phyloP scores from a whole-genome alignment of 2,888 invertebrate genomes.

The Tiliacea aurago region DNA sequence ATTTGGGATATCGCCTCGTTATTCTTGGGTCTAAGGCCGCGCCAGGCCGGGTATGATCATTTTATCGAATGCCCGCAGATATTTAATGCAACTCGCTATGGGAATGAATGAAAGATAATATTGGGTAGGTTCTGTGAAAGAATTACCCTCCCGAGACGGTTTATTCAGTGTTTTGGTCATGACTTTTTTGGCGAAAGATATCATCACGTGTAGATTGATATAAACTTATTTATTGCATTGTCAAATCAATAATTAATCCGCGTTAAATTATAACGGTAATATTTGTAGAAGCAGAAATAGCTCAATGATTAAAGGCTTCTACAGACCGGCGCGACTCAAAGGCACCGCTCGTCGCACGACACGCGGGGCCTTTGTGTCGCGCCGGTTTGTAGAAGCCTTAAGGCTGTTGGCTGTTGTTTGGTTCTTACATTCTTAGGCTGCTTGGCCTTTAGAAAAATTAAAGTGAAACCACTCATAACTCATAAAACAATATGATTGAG shows the following conservation, averaged over 20 bases:
- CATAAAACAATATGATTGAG: too few relatives aligned
- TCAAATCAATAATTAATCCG: not conserved
- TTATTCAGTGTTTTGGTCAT: slow-evolving; percentile 15
- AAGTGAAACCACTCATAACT: too few relatives aligned
- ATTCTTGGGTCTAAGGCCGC: slow-evolving; percentile 42
- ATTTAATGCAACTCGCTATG: slow-evolving; percentile 54
- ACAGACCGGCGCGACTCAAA: too few relatives aligned
- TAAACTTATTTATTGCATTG: not conserved
- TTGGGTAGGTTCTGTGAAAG: slow-evolving; percentile 24
- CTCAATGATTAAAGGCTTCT: not conserved
- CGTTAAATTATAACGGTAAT: not conserved
- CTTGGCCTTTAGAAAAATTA: too few relatives aligned
- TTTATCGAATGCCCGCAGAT: slow-evolving; percentile 55
- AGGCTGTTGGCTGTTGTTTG: too few relatives aligned
- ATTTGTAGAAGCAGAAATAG: not conserved
- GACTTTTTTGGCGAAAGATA: not conserved
- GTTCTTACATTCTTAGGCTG: not conserved
- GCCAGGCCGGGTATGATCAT: slow-evolving; percentile 44
- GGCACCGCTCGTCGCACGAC: too few relatives aligned
- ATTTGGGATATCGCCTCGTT: slow-evolving; percentile 55
- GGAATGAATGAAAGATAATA: slow-evolving; percentile 35
- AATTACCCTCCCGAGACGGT: slow-evolving; percentile 3
- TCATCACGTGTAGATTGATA: not conserved
- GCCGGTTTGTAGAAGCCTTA: too few relatives aligned
- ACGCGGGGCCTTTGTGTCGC: too few relatives aligned